Percentiles rank a stretch among this genome's conserved stretches.
These are phyloP conservation scores for Lepeophtheirus salmonis DNA, from an alignment of 1,140 invertebrate species.

Conservation along the genomic window DNA sequence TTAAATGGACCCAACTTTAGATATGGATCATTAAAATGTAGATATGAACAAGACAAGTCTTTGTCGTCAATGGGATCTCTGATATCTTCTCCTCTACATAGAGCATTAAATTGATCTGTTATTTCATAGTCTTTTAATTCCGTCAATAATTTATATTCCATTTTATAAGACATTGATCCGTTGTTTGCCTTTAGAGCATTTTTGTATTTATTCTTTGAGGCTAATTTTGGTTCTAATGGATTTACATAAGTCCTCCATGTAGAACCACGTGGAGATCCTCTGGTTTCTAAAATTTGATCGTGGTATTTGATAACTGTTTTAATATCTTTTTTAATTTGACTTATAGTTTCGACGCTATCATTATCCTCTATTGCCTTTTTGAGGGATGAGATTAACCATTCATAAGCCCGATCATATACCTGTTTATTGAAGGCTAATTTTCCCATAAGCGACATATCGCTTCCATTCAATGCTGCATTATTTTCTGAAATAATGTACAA, in stretches of 20 bases:
- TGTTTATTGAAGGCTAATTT: constrained; percentile 29
- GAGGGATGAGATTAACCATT: constrained; percentile 30
- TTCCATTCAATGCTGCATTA: constrained; percentile 22
- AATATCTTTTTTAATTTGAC: neutral
- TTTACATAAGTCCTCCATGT: constrained; percentile 25
- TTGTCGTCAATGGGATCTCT: neutral
- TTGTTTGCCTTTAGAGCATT: constrained; percentile 19
- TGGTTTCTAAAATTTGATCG: neutral
- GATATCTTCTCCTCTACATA: constrained; percentile 9
- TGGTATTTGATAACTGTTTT: constrained; percentile 7
- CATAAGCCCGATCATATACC: constrained; percentile 28
- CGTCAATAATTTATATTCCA: constrained; percentile 11
- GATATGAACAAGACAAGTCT: neutral
- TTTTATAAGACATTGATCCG: constrained; percentile 23
- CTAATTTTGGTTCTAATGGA: constrained; percentile 23
- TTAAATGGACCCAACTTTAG: constrained; percentile 32
- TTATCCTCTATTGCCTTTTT: constrained; percentile 23
- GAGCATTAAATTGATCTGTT: neutral
- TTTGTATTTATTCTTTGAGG: constrained; percentile 17
- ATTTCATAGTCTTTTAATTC: neutral
- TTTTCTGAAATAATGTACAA: no score
- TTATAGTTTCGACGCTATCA: constrained; percentile 22
- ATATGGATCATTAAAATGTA: constrained; percentile 24
- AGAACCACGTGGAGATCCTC: constrained; percentile 23
- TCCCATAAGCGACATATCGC: constrained; percentile 29